These are phyloP conservation scores for Entomobrya proxima DNA, from an alignment of 2,888 invertebrate species.

Conservation along the genomic window DNA sequence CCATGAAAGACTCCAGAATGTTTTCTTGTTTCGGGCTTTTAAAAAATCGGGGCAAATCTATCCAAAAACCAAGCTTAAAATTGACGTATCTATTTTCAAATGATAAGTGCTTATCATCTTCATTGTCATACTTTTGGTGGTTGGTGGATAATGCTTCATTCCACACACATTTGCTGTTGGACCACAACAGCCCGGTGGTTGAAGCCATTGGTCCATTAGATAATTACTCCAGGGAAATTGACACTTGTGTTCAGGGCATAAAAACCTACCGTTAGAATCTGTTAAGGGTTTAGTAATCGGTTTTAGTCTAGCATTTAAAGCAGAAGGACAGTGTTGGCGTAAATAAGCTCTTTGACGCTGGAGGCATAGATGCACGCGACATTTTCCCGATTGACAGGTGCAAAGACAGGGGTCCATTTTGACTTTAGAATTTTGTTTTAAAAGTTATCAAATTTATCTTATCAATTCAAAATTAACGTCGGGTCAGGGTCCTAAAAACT, in stretches of 20 bases:
- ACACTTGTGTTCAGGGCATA: not conserved
- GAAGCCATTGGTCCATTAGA: conserved; percentile 40
- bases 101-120: not conserved
- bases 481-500: too few species aligned
- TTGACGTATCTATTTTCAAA: not conserved
- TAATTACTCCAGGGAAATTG: conserved; percentile 49
- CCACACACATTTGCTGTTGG: too few species aligned
- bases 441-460: too few species aligned
- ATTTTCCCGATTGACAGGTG: not conserved
- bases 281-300: not conserved
- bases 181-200: not conserved
- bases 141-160: conserved; percentile 21
- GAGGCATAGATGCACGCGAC: conserved; percentile 16
- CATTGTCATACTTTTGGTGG: conserved; percentile 11
- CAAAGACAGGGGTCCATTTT: not conserved
- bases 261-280: conserved; percentile 28
- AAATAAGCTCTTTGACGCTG: not conserved
- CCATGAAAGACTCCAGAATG: not conserved
- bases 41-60: not conserved
- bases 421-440: not conserved
- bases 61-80: too few species aligned
- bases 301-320: not conserved
- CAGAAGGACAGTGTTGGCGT: not conserved
- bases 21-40: not conserved
- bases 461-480: too few species aligned